These are phyloP conservation scores for Pangasius djambal DNA, from an alignment of 2,797 vertebrate genomes.

Conservation along the genomic window DNA sequence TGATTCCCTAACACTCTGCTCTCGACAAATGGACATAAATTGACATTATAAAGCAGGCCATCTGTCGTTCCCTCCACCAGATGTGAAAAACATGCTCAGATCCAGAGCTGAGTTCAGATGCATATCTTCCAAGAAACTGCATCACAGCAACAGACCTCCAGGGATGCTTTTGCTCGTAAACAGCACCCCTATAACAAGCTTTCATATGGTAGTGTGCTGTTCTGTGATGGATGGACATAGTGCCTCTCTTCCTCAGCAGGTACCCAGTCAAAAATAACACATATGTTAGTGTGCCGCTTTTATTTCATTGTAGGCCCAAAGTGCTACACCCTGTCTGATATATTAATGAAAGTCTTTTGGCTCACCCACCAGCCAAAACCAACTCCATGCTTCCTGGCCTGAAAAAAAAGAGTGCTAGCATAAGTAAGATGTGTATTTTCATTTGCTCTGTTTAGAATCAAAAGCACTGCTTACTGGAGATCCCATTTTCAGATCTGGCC, in stretches of 20 bases:
- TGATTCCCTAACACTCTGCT: constrained; percentile 42
- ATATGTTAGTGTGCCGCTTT: constrained; percentile 82
- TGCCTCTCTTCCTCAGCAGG: constrained; percentile 60
- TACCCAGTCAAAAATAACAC: constrained; percentile 69
- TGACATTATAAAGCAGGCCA: constrained; percentile 41
- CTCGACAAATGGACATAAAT: constrained; percentile 50
- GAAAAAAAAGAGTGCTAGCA: constrained; percentile 61
- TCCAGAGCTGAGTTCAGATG: constrained; percentile 19
- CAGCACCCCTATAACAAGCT: constrained; percentile 55
- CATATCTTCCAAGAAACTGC: constrained; percentile 8
- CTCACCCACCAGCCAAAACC: constrained; percentile 81
- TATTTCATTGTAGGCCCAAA: constrained; percentile 73
- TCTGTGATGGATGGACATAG: constrained; percentile 66
- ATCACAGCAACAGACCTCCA: constrained; percentile 26
- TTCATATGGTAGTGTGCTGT: constrained; percentile 63
- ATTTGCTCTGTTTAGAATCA: constrained; percentile 71
- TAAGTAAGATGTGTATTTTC: constrained; percentile 76
- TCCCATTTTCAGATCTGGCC: constrained; percentile 70
- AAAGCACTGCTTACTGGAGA: constrained; percentile 75
- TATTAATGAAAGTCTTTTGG: constrained; percentile 87
- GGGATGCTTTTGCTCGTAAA: constrained; percentile 54
- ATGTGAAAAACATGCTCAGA: constrained; percentile 23
- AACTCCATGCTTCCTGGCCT: constrained; percentile 84
- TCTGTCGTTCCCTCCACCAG: constrained; percentile 30
- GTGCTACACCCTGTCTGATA: constrained; percentile 74